phyloP scores from a whole-genome alignment of 1,140 invertebrate species.

The Drosophila miranda region DNA sequence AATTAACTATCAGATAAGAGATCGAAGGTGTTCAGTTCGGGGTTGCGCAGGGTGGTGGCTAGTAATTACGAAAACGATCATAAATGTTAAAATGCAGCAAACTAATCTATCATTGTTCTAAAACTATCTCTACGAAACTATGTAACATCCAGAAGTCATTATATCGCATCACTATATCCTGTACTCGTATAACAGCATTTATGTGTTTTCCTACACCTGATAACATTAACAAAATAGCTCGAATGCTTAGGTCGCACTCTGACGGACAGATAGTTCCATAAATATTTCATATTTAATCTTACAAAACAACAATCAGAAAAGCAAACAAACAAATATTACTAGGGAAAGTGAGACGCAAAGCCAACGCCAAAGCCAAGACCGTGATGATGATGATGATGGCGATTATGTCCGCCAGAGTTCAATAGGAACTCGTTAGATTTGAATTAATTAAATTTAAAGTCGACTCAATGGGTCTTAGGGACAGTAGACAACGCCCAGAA shows the following conservation, averaged over 20 bases:
- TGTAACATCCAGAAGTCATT: neutral
- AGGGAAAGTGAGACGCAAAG: neutral
- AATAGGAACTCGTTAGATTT: conserved; percentile 62
- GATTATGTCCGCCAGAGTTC: conserved; percentile 19
- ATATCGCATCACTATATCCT: conserved; percentile 28
- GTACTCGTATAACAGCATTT: conserved; percentile 12
- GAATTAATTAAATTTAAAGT: conserved; percentile 79
- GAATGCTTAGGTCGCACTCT: too few species aligned
- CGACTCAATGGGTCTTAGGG: conserved; percentile 16
- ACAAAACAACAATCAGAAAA: conserved; percentile 52
- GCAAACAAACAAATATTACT: neutral
- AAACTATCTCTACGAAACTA: neutral
- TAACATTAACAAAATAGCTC: too few species aligned
- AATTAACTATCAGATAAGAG: conserved; percentile 77
- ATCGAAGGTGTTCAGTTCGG: conserved; percentile 31
- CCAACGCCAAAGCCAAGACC: too few species aligned
- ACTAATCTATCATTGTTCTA: neutral
- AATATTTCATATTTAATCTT: conserved; percentile 55
- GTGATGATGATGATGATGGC: too few species aligned
- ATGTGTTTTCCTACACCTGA: too few species aligned
- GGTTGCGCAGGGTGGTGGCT: conserved; percentile 15
- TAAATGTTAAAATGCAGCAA: conserved; percentile 1
- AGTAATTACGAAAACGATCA: conserved; percentile 57
- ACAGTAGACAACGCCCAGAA: conserved; percentile 39
- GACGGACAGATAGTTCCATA: conserved; percentile 14